Percentiles rank a stretch among this genome's conserved stretches.
These are phyloP conservation scores for Ornithoptera priamus DNA, from an alignment of 2,888 invertebrate genomes.

Conservation along the genomic window DNA sequence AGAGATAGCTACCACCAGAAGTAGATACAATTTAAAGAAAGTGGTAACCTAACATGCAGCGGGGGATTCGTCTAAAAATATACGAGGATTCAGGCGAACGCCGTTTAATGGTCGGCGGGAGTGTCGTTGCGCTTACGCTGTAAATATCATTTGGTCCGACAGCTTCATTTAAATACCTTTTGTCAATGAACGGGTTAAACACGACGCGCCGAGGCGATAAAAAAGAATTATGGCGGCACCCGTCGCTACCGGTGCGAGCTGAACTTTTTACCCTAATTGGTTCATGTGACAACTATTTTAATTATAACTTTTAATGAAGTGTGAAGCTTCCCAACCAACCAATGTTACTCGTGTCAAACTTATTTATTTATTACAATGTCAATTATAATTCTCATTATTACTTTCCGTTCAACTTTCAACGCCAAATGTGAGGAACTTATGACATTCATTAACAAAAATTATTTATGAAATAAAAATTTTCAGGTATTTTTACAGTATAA, in stretches of 20 bases:
- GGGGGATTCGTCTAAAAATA: conserved; percentile 40
- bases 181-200: conserved; percentile 79
- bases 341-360: conserved; percentile 7
- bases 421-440: not conserved
- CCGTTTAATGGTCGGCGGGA: conserved; percentile 57
- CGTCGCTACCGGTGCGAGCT: conserved; percentile 55
- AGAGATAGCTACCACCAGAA: too few relatives aligned
- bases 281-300: conserved; percentile 71
- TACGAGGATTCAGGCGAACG: conserved; percentile 50
- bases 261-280: conserved; percentile 64
- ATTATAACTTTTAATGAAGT: conserved; percentile 48
- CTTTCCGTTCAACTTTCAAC: not conserved
- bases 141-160: conserved; percentile 73
- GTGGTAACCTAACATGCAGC: not conserved
- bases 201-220: conserved; percentile 63
- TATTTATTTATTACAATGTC: conserved; percentile 14
- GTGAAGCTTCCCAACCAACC: conserved; percentile 19
- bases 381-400: conserved; percentile 1
- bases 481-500: too few relatives aligned
- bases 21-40: too few relatives aligned
- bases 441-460: too few relatives aligned
- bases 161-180: conserved; percentile 80
- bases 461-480: too few relatives aligned
- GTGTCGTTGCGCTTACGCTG: conserved; percentile 61
- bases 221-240: conserved; percentile 73